phyloP scores from a whole-genome alignment of 2,113 vertebrate genomes.

The Otus sunia region DNA sequence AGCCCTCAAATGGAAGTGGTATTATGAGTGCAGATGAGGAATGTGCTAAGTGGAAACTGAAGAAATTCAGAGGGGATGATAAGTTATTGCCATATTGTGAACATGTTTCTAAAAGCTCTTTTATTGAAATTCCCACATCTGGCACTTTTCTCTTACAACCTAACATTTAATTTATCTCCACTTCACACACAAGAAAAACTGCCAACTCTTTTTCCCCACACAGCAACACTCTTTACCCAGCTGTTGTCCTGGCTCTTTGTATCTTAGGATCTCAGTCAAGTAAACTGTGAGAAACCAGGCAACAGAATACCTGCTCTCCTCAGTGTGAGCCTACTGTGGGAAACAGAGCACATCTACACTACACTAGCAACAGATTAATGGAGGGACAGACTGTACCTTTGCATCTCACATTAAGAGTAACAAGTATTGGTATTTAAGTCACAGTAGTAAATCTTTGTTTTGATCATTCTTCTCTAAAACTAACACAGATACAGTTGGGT shows the following conservation, averaged over 20 bases:
- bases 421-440: not conserved
- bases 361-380: not conserved
- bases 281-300: not conserved
- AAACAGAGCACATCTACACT: rapidly evolving
- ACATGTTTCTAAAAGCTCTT: not conserved
- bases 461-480: not conserved
- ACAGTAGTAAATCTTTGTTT: not conserved
- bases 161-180: not conserved
- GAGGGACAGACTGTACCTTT: not conserved
- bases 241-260: not conserved
- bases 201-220: not conserved
- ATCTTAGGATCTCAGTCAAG: not conserved
- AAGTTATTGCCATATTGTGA: not conserved
- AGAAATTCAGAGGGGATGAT: not conserved
- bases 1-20: not conserved
- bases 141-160: not conserved
- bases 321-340: not conserved
- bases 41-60: not conserved
- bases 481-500: not conserved
- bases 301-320: not conserved
- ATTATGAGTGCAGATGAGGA: not conserved
- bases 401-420: not conserved
- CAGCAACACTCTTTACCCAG: not conserved
- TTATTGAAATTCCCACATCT: not conserved
- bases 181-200: not conserved